Percentiles rank a stretch among this genome's conserved stretches.
phyloP scores from a whole-genome alignment of 2,888 invertebrate genomes.

The Plagiodera versicolora region DNA sequence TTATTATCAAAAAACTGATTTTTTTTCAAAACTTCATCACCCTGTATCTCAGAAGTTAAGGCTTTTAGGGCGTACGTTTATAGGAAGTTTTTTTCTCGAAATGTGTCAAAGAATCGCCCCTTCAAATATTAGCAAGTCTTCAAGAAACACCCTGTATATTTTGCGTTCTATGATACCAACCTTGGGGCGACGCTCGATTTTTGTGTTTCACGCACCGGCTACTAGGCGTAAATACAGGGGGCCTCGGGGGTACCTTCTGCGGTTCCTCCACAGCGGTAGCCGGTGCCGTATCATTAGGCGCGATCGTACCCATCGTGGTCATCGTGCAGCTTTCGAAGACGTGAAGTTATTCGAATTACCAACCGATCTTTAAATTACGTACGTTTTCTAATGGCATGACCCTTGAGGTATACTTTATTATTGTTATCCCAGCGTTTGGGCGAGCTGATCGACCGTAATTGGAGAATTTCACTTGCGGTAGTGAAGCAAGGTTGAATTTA shows the following conservation, averaged over 20 bases:
- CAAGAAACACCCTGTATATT: too few relatives aligned
- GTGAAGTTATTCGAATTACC: conserved; percentile 27
- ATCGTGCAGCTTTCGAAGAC: conserved; percentile 19
- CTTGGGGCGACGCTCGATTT: neutral
- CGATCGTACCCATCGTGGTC: conserved; percentile 18
- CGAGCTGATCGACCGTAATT: conserved; percentile 15
- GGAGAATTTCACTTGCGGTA: conserved; percentile 22
- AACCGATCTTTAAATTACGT: conserved; percentile 22
- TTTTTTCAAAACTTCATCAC: too few relatives aligned
- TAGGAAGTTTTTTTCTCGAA: too few relatives aligned
- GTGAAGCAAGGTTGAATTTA: conserved; percentile 22
- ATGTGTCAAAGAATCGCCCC: too few relatives aligned
- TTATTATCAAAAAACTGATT: too few relatives aligned
- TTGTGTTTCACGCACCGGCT: neutral
- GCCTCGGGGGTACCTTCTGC: conserved; percentile 7
- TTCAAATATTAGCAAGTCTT: too few relatives aligned
- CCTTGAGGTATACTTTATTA: conserved; percentile 25
- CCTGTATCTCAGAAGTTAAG: too few relatives aligned
- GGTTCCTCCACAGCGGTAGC: conserved; percentile 36
- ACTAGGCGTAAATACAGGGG: conserved; percentile 1
- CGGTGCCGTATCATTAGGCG: conserved; percentile 38
- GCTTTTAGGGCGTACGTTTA: too few relatives aligned
- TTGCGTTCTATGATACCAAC: neutral
- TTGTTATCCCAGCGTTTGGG: conserved; percentile 16
- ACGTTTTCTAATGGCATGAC: conserved; percentile 23